These are phyloP conservation scores for Heliconius hewitsoni DNA, from an alignment of 1,140 invertebrate genomes.

Conservation along the genomic window DNA sequence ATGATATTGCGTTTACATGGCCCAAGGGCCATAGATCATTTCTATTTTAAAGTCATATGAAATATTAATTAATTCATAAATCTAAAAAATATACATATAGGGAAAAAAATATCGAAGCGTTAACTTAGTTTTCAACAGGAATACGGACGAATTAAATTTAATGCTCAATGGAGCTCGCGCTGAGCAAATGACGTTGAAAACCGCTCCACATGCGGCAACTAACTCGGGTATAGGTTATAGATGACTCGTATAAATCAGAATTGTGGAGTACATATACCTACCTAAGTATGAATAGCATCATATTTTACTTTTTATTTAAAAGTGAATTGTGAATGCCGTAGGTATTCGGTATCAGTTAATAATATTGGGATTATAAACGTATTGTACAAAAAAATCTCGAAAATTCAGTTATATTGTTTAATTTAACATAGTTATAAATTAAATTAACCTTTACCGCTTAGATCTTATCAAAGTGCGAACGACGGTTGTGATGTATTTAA, in stretches of 20 bases:
- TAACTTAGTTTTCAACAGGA: constrained; percentile 26
- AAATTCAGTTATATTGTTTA: too few species aligned
- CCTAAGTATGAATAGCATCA: neutral
- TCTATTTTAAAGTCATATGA: neutral
- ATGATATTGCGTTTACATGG: neutral
- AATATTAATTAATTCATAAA: neutral
- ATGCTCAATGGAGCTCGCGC: constrained; percentile 32
- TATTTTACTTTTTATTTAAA: neutral
- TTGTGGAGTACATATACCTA: neutral
- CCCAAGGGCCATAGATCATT: too few species aligned
- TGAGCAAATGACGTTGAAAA: constrained; percentile 33
- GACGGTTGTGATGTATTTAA: too few species aligned
- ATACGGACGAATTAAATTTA: constrained; percentile 34
- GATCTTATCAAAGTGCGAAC: too few species aligned
- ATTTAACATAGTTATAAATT: too few species aligned
- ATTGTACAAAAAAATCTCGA: too few species aligned
- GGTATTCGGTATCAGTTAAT: neutral
- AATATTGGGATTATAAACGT: neutral
- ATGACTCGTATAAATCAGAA: constrained; percentile 6
- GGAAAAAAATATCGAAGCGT: constrained; percentile 24
- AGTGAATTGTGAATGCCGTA: neutral
- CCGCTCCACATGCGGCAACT: constrained; percentile 24
- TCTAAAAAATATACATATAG: neutral
- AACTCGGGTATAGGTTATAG: constrained; percentile 19
- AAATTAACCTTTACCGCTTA: too few species aligned